Conservation (phyloP, 2,797 vertebrate genomes). For the Pelodytes ibericus region DNA sequence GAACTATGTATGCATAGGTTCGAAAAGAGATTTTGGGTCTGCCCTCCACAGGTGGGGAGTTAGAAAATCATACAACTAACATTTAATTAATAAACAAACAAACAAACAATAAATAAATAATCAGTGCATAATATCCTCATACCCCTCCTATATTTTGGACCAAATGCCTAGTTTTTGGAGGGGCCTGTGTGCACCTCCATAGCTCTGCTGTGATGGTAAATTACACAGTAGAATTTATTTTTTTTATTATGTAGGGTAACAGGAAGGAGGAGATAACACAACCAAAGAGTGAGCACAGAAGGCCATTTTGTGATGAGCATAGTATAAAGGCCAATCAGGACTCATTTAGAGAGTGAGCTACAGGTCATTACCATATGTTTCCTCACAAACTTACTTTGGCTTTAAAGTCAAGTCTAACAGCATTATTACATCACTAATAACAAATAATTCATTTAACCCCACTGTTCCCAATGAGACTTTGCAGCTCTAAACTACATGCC, state of each 20-base stretch:
- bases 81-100: conserved; percentile 8
- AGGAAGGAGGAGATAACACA: not conserved
- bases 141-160: conserved; percentile 12
- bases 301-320: not conserved
- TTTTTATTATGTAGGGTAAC: not conserved
- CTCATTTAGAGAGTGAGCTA: not conserved
- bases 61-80: conserved; percentile 27
- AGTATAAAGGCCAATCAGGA: not conserved
- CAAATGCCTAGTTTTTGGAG: not conserved
- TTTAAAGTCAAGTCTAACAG: not conserved
- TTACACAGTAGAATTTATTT: not conserved
- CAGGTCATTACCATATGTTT: not conserved
- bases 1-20: no score
- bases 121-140: conserved; percentile 29
- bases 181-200: not conserved
- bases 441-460: not conserved
- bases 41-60: not conserved
- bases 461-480: not conserved
- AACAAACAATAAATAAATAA: conserved; percentile 44
- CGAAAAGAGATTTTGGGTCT: not conserved
- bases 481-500: not conserved
- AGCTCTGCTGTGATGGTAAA: not conserved
- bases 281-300: not conserved
- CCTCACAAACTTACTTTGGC: not conserved
- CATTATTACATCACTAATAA: not conserved